Evolutionary conservation across 37 sponge, comb jelly and placozoan species (phyloP), one percentile per base, ranked within the genome.

Genomic region (Crambe crambe): DNA sequence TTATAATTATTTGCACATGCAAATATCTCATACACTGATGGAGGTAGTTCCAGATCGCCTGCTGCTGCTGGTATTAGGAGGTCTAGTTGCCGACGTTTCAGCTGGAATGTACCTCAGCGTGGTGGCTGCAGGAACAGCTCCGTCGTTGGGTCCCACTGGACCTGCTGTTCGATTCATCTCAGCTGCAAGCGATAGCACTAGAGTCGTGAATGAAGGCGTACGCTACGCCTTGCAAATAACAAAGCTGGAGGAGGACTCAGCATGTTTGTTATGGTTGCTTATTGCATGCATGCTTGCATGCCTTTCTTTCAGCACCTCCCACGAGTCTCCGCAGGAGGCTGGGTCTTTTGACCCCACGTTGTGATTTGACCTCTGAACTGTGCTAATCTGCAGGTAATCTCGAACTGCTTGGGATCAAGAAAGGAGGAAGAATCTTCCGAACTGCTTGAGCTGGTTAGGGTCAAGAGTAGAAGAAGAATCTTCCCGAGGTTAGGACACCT

Each of bases 231-330:
- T 9, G 15, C 15, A 15, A 9, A 15, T 18, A 18, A 9, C 15
- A 18, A 15, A 18, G 15, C 9, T 51, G 15, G 54, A 18, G 54
- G 54, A 51, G 54, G 15, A 18, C 54, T 51, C 15, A 51, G 54
- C 54, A 51, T 51, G 54, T 51, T 9, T 18, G 54, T 51, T 51
- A 51, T 51, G 54, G 54, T 51, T 18, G 54, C 54, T 9, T 51
- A 9, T 15, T 30, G 36, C 38, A 68, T 34, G 70, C 39, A 6
- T 34, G 39, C 70, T 36, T 68, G 36, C 70, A 68, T 62, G 25
- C 27, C 63, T 26, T 25, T 62, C 63, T 62, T 62, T 18, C 63
- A 62, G 63, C 63, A 62, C 63, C 63, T 62, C 63, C 63, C 63
- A 62, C 63, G 63, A 26, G 22, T 21, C 10, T 68, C 22, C 6